Evolutionary conservation across 2,797 vertebrate genomes (phyloP), one percentile per base, ranked within the genome.

Genomic region (Pseudotriccus pelzelni): DNA sequence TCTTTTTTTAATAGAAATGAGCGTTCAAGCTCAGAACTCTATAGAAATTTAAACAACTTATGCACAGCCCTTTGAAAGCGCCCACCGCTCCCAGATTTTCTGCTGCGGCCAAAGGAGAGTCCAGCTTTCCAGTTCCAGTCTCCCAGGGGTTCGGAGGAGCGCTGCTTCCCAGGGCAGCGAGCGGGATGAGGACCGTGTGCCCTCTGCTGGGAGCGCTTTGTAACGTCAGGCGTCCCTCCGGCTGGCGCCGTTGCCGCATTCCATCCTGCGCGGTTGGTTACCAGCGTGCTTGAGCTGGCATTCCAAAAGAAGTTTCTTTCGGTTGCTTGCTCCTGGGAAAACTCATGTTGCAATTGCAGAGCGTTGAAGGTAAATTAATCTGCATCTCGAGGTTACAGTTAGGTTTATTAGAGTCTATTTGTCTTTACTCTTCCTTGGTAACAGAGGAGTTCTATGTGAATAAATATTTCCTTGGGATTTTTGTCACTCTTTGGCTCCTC

Each of bases 111-210:
- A 2, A 10, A 52, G 34, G 20, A 7, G 22, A 2, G 23, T 5
- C 2, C 43, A 7, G 15, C 27, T 53, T 70, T 28, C 7, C 16
- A 3, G 1, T 3, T 17, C 5, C 16, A 1, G 0, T 53, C n/a
- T 46, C 41, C 30, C 52, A 7, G 76, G 52, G 5, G 12, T 21
- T 43, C 1, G 3, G 27, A 11, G 20, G 6, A 2, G 39, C 22
- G 30, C 34, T 7, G 49, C 41, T 36, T 14, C 14, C 8, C 37
- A 2, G 44, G 52, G 43, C 60, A 16, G 20, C 4, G 5, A n/a
- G 20, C 34, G 62, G 77, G 36, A 30, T 52, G 60, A 64, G 47
- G 13, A 9, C 46, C 18, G 4, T 55, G 79, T 47, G 81, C 89
- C 76, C 92, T 81, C 95, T 97, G 66, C 72, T 74, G 93, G 58